Evolutionary conservation across 2,797 vertebrate species (phyloP).

Genomic region (Vireo griseus): DNA sequence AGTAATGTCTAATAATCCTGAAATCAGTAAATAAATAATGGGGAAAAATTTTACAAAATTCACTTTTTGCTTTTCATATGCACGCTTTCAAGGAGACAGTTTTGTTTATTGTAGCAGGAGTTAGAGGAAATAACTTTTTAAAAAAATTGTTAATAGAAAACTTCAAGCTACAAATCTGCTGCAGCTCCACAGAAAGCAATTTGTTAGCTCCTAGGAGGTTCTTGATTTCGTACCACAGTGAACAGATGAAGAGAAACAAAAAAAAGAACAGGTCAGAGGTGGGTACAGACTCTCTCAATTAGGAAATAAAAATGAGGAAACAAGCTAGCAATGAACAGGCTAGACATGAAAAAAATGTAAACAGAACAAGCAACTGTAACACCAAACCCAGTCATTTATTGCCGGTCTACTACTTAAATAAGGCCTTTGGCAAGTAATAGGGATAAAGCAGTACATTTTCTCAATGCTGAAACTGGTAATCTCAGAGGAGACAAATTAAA

Average conservation of each 20-base stretch:
- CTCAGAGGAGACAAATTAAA: conserved; percentile 24
- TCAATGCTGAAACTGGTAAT: neutral
- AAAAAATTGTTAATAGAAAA: neutral
- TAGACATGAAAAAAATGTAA: neutral
- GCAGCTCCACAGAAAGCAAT: neutral
- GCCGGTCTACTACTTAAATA: neutral
- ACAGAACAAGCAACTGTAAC: conserved; percentile 8
- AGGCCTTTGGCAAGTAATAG: neutral
- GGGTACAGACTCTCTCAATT: neutral
- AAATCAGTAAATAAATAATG: neutral
- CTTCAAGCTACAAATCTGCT: neutral
- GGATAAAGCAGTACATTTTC: neutral
- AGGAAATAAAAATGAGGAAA: conserved; percentile 32
- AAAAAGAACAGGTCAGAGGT: neutral
- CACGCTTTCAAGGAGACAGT: neutral
- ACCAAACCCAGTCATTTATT: conserved; percentile 11
- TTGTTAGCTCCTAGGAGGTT: neutral
- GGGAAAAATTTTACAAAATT: neutral
- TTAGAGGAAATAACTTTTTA: neutral
- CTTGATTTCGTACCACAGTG: neutral
- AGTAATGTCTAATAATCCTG: neutral
- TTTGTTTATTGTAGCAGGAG: neutral
- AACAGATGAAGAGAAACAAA: neutral
- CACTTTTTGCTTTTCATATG: neutral
- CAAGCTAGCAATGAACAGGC: conserved; percentile 4